Percentiles rank a stretch among this genome's conserved stretches.
phyloP scores from a whole-genome alignment of 2,113 vertebrate genomes.

The Mixornis gularis region DNA sequence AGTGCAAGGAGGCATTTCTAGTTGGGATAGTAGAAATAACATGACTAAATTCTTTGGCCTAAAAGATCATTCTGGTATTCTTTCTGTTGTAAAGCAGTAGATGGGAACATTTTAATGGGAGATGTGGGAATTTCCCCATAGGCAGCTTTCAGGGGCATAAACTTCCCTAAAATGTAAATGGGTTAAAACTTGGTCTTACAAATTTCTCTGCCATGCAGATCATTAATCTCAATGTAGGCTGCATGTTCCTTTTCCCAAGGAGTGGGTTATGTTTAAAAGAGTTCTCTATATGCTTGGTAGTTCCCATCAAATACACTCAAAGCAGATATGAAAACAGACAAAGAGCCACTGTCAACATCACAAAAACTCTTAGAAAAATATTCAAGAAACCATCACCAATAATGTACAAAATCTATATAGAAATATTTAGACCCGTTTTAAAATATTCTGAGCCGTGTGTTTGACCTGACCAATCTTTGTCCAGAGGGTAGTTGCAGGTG shows the following conservation, averaged over 20 bases:
- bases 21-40: slow-evolving; percentile 22
- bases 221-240: not conserved
- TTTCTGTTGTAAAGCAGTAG: slow-evolving; percentile 9
- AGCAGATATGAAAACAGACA: not conserved
- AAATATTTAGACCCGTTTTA: not conserved
- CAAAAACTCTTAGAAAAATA: not conserved
- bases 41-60: slow-evolving; percentile 10
- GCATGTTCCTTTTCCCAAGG: not conserved
- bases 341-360: not conserved
- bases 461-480: not conserved
- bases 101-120: slow-evolving; percentile 34
- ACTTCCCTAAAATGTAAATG: not conserved
- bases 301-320: not conserved
- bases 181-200: not conserved
- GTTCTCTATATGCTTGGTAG: not conserved
- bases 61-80: slow-evolving; percentile 1
- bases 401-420: not conserved
- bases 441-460: not conserved
- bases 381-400: not conserved
- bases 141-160: not conserved
- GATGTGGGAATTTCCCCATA: slow-evolving; percentile 33
- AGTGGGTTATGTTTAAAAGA: not conserved
- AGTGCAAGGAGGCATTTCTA: slow-evolving; percentile 20
- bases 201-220: not conserved
- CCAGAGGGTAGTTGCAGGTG: not conserved